Evolutionary conservation across 2,797 vertebrate genomes (phyloP).

Genomic region (Anomalospiza imberbis): DNA sequence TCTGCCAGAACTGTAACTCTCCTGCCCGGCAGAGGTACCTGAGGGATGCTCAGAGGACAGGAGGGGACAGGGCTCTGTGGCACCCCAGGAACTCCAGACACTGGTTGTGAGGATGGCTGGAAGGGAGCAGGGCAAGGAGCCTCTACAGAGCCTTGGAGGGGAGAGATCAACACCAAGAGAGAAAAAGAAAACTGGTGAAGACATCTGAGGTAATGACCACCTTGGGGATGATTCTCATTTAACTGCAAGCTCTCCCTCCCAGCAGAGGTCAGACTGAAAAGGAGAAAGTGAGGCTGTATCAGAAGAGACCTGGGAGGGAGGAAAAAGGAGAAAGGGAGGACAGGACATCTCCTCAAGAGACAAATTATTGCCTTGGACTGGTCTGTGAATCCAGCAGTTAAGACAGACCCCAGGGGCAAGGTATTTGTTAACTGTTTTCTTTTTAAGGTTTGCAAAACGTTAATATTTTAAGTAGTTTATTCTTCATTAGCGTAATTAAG

Average conservation of each 20-base stretch:
- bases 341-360: neutral
- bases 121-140: neutral
- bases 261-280: neutral
- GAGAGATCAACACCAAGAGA: neutral
- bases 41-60: neutral
- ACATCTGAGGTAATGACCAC: neutral
- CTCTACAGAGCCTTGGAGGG: neutral
- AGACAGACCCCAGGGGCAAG: neutral
- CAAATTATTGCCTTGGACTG: neutral
- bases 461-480: slow-evolving; percentile 56
- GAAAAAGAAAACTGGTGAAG: neutral
- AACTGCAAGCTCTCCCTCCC: neutral
- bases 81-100: neutral
- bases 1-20: neutral
- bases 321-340: neutral
- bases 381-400: neutral
- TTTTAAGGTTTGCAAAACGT: slow-evolving; percentile 23
- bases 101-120: neutral
- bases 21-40: neutral
- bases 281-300: neutral
- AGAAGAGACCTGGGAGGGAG: neutral
- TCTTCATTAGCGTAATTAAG: slow-evolving; percentile 66
- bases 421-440: neutral
- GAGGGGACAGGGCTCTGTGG: neutral
- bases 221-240: neutral